Percentiles rank a stretch among this genome's conserved stretches.
Conservation (phyloP, 2,888 invertebrate species). For the Tenthredo amoena region DNA sequence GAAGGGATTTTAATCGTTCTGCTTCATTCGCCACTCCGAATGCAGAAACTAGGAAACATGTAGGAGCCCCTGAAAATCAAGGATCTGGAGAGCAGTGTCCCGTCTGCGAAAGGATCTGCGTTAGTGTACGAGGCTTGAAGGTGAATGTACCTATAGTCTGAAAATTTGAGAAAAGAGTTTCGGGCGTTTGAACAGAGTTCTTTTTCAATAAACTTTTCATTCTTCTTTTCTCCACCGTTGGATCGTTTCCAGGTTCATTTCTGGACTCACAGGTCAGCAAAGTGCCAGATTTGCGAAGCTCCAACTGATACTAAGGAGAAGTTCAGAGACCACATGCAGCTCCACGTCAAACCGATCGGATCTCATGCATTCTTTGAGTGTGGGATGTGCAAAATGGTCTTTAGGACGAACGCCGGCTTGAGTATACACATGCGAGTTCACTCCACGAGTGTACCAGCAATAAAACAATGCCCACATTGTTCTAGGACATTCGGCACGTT, state of each 20-base stretch:
- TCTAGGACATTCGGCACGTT: background rate
- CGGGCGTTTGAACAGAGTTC: background rate
- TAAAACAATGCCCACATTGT: background rate
- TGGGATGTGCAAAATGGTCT: background rate
- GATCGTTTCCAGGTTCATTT: background rate
- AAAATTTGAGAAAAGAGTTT: background rate
- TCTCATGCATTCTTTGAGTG: background rate
- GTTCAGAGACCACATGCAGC: constrained; percentile 18
- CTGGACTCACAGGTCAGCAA: background rate
- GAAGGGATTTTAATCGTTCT: background rate
- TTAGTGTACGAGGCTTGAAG: background rate
- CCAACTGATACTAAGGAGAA: background rate
- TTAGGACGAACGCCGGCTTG: background rate
- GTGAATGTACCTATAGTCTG: background rate
- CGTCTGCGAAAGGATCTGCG: constrained; percentile 8
- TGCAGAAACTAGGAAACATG: background rate
- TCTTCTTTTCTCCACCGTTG: background rate
- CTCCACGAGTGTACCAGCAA: background rate
- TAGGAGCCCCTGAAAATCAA: background rate
- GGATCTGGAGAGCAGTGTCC: background rate
- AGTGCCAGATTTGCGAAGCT: constrained; percentile 26
- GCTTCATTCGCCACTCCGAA: background rate
- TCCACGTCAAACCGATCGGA: background rate
- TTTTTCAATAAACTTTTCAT: background rate
- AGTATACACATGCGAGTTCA: background rate